A percentile compares a stretch with the other conserved stretches of the same genome.
Conservation (phyloP, 2,888 invertebrate genomes). For the Phania funesta region DNA sequence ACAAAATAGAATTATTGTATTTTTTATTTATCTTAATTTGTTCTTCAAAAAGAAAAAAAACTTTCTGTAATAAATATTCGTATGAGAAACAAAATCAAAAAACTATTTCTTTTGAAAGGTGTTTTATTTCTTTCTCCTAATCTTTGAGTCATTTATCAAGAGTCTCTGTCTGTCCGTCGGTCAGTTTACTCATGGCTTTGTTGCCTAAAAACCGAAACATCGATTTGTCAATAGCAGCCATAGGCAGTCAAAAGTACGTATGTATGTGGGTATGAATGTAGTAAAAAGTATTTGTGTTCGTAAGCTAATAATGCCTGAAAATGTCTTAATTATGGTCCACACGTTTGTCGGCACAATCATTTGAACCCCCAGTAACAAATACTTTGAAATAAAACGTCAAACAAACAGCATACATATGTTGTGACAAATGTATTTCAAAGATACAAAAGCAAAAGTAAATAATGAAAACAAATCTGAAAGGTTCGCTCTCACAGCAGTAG, state of each 20-base stretch:
- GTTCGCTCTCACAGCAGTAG: slow-evolving; percentile 49
- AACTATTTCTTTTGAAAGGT: not conserved
- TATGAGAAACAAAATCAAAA: not conserved
- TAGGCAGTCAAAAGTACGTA: not conserved
- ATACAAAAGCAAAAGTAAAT: slow-evolving; percentile 39
- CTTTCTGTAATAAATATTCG: not conserved
- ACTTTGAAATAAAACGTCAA: not conserved
- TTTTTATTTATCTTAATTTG: not conserved
- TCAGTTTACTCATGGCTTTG: not conserved
- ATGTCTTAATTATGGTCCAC: slow-evolving; percentile 66
- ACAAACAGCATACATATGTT: slow-evolving; percentile 57
- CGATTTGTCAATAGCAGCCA: slow-evolving; percentile 56
- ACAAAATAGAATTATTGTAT: not conserved
- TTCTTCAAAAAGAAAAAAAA: not conserved
- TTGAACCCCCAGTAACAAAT: slow-evolving; percentile 39
- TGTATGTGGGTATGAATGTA: slow-evolving; percentile 7
- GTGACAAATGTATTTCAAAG: slow-evolving; percentile 63
- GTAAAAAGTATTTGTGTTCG: slow-evolving; percentile 52
- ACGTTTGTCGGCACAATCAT: slow-evolving; percentile 60
- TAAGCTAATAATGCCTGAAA: slow-evolving; percentile 60
- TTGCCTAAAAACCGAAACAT: slow-evolving; percentile 27
- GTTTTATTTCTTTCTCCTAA: slow-evolving; percentile 17
- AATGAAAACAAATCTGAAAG: slow-evolving; percentile 44
- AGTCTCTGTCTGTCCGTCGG: not conserved
- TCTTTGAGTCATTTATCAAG: slow-evolving; percentile 36